Base-by-base conservation (phyloP, 1,140 invertebrate genomes). In the Zophobas morio region DNA sequence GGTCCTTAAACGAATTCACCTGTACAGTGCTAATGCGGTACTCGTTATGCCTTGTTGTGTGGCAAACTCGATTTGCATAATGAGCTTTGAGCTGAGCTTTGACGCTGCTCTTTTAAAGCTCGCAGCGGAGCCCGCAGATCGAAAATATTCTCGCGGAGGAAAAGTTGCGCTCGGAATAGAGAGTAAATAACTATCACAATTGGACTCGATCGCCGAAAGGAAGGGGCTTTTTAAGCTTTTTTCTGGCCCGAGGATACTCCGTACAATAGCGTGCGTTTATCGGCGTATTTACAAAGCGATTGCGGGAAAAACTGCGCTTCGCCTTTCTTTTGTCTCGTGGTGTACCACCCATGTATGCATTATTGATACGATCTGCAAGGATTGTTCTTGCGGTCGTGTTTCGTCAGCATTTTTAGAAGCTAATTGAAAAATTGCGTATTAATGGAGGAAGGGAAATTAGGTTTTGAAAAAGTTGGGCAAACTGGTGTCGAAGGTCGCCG, bases 51-150 rank as follows among this genome's bases (percentile, higher is more conserved):
- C 73, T 75, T 75, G 73, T 75, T 75, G 73, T 75, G 73, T 75
- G 73, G 73, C 54, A 75, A 75, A 75, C 73, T 75, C 73, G 54
- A 75, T 75, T 75, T 75, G 73, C 73, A 75, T 75, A 75, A 75
- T 75, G 54, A 75, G 56, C 73, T 60, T 56, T 60, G 73, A 75
- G 60, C 47, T 75, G 35, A 66, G 60, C 60, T 66, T 66, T 66
- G 60, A 20, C 40, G 60, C 33, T 8, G 60, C 60, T 66, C n/a
- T 66, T 66, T 66, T 66, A 66, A 42, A 20, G 37, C 60, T 66
- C 60, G 2, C 60, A 66, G 60, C 49, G 60, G 1, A 36, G 60
- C 60, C 60, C 42, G 37, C 37, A 33, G 60, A 20, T n/a, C 36
- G 8, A 1, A 5, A 5, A 63, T 37, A 1, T 6, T 63, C 49